Evolutionary conservation across 2,113 vertebrate genomes (phyloP), one percentile per base, ranked within the genome.

Genomic region (Colinus virginianus): DNA sequence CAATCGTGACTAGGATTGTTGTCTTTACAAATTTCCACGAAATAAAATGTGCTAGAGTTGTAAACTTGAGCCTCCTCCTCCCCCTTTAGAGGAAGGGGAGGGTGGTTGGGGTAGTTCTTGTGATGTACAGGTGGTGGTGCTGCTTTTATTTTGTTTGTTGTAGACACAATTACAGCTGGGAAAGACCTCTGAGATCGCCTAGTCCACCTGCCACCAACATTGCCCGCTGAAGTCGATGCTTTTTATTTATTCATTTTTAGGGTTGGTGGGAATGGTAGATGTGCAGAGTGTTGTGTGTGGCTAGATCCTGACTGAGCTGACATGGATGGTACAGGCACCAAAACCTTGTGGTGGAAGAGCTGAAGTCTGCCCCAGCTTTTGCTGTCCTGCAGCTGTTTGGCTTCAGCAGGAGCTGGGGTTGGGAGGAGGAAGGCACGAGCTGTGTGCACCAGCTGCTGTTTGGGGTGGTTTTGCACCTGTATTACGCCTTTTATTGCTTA

Each of bases 11-110:
- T 96, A 93, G 90, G 92, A 81, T 94, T 91, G 79, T 97, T 92
- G 95, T 97, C 95, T 97, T 93, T 97, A 96, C 96, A 97, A 97
- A 89, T 92, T 91, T 84, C 88, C 94, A 90, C 82, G 45, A 97
- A 97, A 96, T 95, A 96, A 97, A 98, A 96, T 8, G 88, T 96
- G 96, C 91, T 97, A 97, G 96, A 97, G 95, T 97, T 97, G 84
- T 90, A 94, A 95, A 80, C 82, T 75, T 53, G 58, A 90, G 90
- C 81, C 58, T 7, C 61, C 48, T 58, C 61, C 34, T 22, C 53
- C 63, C 64, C 78, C 61, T 93, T 72, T 55, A 94, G 87, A 1
- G 5, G 91, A 93, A 96, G 46, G 78, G 70, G 21, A 46, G 36
- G 84, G 67, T 55, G 85, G 78, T 87, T 63, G 75, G 59, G 11